A percentile compares a stretch with the other conserved stretches of the same genome.
phyloP scores from a whole-genome alignment of 1,140 invertebrate species.

The Akabosia matsudoensis region DNA sequence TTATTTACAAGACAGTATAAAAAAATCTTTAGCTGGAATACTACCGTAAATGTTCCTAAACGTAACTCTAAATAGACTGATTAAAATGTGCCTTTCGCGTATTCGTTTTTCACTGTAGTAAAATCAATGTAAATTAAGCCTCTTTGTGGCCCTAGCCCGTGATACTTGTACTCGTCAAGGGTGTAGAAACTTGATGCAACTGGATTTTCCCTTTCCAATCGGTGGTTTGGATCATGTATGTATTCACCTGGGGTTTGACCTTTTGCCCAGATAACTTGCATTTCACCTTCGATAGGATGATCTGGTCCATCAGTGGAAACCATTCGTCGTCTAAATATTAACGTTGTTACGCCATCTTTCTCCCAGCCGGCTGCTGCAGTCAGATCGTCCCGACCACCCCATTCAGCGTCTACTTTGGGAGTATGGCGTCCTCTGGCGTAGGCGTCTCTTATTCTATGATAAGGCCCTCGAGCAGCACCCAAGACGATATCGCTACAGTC shows the following conservation, averaged over 20 bases:
- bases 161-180: conserved; percentile 86
- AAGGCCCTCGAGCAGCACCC: conserved; percentile 72
- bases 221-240: conserved; percentile 68
- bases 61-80: too few species aligned
- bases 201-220: conserved; percentile 59
- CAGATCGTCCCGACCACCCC: conserved; percentile 83
- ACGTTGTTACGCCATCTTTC: conserved; percentile 79
- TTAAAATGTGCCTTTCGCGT: not conserved
- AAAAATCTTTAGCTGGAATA: too few species aligned
- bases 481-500: conserved; percentile 83
- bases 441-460: conserved; percentile 79
- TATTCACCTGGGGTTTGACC: conserved; percentile 75
- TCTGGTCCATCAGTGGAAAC: conserved; percentile 45
- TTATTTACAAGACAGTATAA: too few species aligned
- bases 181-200: conserved; percentile 76
- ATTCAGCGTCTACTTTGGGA: conserved; percentile 75
- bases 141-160: conserved; percentile 76
- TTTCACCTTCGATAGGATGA: conserved; percentile 51
- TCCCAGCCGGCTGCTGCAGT: conserved; percentile 84
- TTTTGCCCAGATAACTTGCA: conserved; percentile 90
- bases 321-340: conserved; percentile 81
- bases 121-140: conserved; percentile 57
- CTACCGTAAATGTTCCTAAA: too few species aligned
- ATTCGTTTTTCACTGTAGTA: not conserved
- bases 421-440: conserved; percentile 84